Base-by-base conservation (phyloP, 2,888 invertebrate species). In the Lydus trimaculatus region DNA sequence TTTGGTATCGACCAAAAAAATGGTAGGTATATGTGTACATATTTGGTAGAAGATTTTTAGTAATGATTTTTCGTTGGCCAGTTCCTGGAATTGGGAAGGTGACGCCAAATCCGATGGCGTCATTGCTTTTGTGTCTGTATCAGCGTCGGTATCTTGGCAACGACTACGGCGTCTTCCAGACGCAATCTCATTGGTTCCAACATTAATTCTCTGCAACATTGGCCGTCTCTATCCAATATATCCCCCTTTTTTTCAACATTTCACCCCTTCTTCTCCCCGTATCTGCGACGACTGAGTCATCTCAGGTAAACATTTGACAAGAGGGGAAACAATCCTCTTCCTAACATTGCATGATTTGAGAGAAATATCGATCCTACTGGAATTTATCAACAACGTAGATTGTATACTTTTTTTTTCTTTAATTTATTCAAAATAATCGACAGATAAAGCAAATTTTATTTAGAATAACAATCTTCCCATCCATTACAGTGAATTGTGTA, bases 321-420 rank as follows among this genome's bases (percentile, higher is more conserved):
- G 88, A 64, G 88, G 88, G 88, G 84, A 86, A 87, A 87, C 87
- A 87, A 86, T 86, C 86, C 87, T 87, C 75, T 69, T 61, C 66
- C 69, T 72, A 11, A 52, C 66, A 73, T 76, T 88, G 87, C 88
- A 88, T 88, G 87, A 88, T 88, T 79, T 79, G 77, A 79, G 81
- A 81, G 75, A 74, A 78, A 74, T 80, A 81, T 81, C 79, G 81
- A 81, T 75, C 67, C 63, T 33, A 13, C 33, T 13, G 13, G 39
- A n/a, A 6, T n/a, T 39, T n/a, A 39, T 39, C 43, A 43, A 17
- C n/a, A n/a, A n/a, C n/a, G n/a, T n/a, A n/a, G n/a, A n/a, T n/a
- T n/a, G n/a, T n/a, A n/a, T n/a, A n/a, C n/a, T n/a, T n/a, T n/a
- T n/a, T n/a, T n/a, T n/a, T n/a, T n/a, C n/a, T n/a, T n/a, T n/a